A percentile compares a stretch with the other conserved stretches of the same genome.
phyloP scores from a whole-genome alignment of 2,888 invertebrate genomes.

The Epinotia demarniana region DNA sequence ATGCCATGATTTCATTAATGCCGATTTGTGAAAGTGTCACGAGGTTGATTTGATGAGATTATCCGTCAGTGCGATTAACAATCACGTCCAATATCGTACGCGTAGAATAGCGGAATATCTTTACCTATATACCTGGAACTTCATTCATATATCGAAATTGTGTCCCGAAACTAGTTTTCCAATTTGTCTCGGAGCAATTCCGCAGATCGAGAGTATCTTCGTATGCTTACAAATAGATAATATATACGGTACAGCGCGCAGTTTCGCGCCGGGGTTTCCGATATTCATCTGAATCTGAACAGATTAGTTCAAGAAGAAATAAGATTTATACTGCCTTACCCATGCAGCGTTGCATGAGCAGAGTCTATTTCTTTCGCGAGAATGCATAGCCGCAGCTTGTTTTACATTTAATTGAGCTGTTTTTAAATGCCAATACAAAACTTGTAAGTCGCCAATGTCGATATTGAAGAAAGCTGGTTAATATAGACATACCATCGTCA shows the following conservation, averaged over 20 bases:
- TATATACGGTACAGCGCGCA: conserved; percentile 35
- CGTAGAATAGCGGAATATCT: neutral
- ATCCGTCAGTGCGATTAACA: neutral
- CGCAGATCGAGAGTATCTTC: conserved; percentile 22
- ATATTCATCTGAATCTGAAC: conserved; percentile 25
- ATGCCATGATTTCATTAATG: neutral
- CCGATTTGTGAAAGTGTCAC: neutral
- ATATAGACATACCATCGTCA: neutral
- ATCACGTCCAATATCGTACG: neutral
- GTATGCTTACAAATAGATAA: conserved; percentile 38
- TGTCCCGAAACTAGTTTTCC: conserved; percentile 30
- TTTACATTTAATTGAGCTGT: neutral
- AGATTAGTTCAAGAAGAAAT: conserved; percentile 20
- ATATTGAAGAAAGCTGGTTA: neutral
- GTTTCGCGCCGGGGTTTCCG: conserved; percentile 25
- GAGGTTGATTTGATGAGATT: conserved; percentile 3
- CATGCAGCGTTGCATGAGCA: conserved; percentile 7
- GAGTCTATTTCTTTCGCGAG: neutral
- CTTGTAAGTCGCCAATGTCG: neutral
- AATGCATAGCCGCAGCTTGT: neutral
- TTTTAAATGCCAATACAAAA: conserved; percentile 2
- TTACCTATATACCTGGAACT: conserved; percentile 4
- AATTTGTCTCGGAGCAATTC: conserved; percentile 23
- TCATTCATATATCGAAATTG: conserved; percentile 20
- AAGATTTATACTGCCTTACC: conserved; percentile 1